Conservation (phyloP, 2,113 vertebrate species). For the Rhombomys opimus region DNA sequence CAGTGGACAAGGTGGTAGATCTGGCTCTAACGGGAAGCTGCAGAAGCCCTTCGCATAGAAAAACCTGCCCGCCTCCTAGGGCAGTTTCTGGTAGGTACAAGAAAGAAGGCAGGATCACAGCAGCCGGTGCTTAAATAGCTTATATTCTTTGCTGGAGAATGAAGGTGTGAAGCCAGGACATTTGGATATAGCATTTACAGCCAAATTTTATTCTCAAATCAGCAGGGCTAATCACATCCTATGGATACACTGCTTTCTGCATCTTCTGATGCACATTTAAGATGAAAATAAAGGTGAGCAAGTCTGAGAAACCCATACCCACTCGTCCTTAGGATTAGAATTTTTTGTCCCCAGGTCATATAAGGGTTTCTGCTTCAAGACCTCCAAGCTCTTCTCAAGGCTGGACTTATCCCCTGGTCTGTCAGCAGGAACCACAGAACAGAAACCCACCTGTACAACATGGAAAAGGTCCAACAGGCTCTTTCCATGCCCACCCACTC, state of each 20-base stretch:
- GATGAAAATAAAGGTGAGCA: slow-evolving; percentile 30
- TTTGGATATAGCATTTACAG: neutral
- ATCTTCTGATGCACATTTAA: slow-evolving; percentile 35
- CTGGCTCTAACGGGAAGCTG: neutral
- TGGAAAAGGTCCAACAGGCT: neutral
- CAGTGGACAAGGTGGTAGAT: neutral
- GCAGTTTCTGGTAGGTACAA: slow-evolving; percentile 3
- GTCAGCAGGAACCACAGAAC: neutral
- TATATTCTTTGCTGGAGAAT: slow-evolving; percentile 9
- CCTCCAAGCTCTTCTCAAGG: slow-evolving; percentile 2
- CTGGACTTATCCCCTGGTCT: neutral
- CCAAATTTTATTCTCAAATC: slow-evolving; percentile 7
- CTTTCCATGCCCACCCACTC: neutral
- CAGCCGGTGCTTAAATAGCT: neutral
- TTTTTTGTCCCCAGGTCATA: neutral
- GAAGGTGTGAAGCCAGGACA: neutral
- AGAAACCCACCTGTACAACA: neutral
- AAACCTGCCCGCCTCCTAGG: slow-evolving; percentile 26
- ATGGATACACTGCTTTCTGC: neutral
- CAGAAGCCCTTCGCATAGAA: slow-evolving; percentile 5
- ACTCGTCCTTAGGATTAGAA: neutral
- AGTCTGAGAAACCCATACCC: neutral
- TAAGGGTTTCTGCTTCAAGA: neutral
- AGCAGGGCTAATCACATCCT: neutral
- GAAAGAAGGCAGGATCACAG: slow-evolving; percentile 14